Evolutionary conservation across 2,888 invertebrate genomes (phyloP).

Genomic region (Pomacea canaliculata): DNA sequence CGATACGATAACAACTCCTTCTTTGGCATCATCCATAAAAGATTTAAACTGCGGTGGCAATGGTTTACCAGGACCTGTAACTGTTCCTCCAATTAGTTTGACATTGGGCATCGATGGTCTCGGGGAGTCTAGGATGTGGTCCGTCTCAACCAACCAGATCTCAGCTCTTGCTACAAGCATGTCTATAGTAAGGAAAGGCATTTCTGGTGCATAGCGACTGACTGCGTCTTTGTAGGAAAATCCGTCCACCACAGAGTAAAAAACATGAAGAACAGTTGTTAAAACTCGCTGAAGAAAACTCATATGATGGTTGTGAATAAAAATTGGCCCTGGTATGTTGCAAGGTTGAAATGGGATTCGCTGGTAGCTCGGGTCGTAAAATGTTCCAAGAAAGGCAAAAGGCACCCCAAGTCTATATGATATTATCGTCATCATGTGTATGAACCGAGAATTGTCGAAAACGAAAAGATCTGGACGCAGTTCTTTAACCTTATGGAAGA

Average conservation of each 20-base stretch:
- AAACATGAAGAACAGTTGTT: not conserved
- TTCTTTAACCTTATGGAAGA: not conserved
- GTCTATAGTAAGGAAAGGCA: conserved; percentile 13
- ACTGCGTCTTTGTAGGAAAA: not conserved
- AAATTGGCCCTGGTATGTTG: not conserved
- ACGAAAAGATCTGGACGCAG: conserved; percentile 14
- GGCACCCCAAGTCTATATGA: no score
- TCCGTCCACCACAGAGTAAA: not conserved
- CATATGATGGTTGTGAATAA: not conserved
- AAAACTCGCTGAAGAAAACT: not conserved
- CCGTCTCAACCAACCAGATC: conserved; percentile 37
- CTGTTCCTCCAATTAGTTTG: no score
- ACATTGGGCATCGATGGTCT: no score
- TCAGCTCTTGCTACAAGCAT: conserved; percentile 25
- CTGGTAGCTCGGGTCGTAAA: no score
- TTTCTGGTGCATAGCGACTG: conserved; percentile 23
- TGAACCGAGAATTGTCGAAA: not conserved
- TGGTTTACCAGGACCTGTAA: no score
- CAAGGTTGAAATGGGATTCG: not conserved
- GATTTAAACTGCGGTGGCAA: no score
- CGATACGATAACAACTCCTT: no score
- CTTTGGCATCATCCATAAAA: no score
- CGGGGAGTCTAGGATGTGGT: no score
- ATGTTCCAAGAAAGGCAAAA: no score
- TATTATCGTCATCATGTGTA: not conserved